Percentiles rank a stretch among this genome's conserved stretches.
Conservation (phyloP, 2,797 vertebrate genomes). For the Tamandua tetradactyla region DNA sequence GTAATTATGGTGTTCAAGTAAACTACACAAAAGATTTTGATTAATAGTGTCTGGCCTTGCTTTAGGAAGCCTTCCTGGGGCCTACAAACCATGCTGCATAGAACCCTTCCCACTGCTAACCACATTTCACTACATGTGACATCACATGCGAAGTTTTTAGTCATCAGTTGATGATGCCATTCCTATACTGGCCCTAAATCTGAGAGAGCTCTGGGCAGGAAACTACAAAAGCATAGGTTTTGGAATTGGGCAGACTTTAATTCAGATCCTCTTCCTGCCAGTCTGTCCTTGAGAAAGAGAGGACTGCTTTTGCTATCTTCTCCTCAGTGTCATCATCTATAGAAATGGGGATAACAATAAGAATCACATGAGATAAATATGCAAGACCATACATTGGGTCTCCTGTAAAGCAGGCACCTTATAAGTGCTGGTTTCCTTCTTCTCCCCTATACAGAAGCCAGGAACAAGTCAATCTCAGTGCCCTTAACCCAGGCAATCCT, state of each 20-base stretch:
- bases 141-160: background rate
- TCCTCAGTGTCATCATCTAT: background rate
- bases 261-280: constrained; percentile 6
- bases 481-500: background rate
- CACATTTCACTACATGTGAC: background rate
- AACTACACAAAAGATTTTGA: background rate
- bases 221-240: background rate
- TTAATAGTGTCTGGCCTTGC: background rate
- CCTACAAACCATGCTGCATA: background rate
- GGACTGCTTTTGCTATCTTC: background rate
- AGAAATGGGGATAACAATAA: background rate
- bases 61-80: background rate
- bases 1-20: too few species aligned
- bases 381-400: background rate
- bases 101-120: background rate
- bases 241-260: background rate
- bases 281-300: background rate
- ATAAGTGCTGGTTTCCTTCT: constrained; percentile 28
- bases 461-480: background rate
- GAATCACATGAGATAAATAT: background rate
- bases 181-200: background rate
- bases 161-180: background rate
- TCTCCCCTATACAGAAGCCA: background rate
- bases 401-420: background rate
- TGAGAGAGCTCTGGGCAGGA: background rate